These are phyloP conservation scores for Phoenicopterus ruber DNA, from an alignment of 2,113 vertebrate species.

Conservation along the genomic window DNA sequence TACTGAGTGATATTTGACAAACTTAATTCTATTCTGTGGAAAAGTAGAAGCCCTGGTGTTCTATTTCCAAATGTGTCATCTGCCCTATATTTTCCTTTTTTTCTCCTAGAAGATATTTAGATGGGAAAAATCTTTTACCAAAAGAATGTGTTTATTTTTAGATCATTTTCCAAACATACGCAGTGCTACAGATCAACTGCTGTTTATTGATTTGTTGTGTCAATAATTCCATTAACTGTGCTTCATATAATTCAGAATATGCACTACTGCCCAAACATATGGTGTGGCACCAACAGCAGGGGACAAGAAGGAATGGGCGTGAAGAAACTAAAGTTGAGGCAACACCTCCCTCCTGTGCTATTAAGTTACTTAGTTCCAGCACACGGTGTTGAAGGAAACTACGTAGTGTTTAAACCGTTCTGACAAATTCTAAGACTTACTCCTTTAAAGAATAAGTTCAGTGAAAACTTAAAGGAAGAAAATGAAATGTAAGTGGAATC, in stretches of 20 bases:
- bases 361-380: constrained; percentile 41
- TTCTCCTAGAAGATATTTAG: constrained; percentile 8
- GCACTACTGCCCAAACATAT: constrained; percentile 24
- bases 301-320: constrained; percentile 23
- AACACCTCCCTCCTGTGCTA: constrained; percentile 25
- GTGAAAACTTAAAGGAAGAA: neutral
- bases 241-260: constrained; percentile 52
- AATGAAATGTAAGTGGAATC: neutral
- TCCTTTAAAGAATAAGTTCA: neutral
- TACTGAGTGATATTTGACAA: neutral
- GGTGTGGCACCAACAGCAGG: constrained; percentile 33
- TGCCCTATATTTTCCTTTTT: neutral
- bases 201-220: constrained; percentile 65
- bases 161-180: constrained; percentile 37
- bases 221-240: constrained; percentile 52
- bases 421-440: neutral
- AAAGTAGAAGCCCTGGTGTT: neutral
- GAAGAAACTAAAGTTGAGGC: constrained; percentile 51
- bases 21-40: neutral
- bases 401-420: neutral
- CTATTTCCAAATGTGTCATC: neutral
- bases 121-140: neutral
- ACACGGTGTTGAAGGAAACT: neutral
- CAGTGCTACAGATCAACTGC: constrained; percentile 30
- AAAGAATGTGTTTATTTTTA: constrained; percentile 60